Conservation (phyloP, 2,797 vertebrate genomes). For the Tapirus indicus region DNA sequence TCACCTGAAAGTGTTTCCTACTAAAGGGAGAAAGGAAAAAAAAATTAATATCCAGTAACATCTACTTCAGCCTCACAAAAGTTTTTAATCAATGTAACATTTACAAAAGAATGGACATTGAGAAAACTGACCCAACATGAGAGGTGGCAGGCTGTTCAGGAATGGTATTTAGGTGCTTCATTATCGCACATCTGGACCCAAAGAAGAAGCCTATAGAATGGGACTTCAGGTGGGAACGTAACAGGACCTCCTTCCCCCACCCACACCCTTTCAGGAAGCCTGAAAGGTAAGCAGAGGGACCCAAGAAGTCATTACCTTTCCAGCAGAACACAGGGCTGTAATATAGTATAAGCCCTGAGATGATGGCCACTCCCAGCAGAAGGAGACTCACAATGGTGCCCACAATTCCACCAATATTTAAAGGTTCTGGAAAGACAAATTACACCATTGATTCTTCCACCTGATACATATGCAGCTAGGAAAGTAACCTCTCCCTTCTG, state of each 20-base stretch:
- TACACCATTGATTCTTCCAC: not conserved
- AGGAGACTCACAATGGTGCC: conserved; percentile 85
- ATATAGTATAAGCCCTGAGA: conserved; percentile 84
- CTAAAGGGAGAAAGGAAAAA: conserved; percentile 53
- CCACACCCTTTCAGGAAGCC: not conserved
- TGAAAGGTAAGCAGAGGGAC: not conserved
- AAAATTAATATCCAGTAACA: conserved; percentile 57
- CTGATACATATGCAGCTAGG: not conserved
- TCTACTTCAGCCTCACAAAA: not conserved
- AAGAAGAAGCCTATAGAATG: not conserved
- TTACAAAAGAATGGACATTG: not conserved
- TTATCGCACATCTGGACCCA: not conserved
- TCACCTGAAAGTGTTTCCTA: conserved; percentile 86
- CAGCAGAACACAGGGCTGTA: conserved; percentile 87
- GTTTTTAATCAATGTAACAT: not conserved
- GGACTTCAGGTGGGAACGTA: not conserved
- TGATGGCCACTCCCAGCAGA: conserved; percentile 83
- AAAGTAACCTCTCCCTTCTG: not conserved
- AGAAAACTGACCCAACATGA: not conserved
- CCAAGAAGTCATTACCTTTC: conserved; percentile 84
- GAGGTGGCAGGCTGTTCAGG: not conserved
- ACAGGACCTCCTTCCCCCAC: not conserved
- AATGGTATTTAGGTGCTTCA: not conserved
- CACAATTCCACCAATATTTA: conserved; percentile 85
- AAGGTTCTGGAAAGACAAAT: conserved; percentile 82